Evolutionary conservation across 1,140 invertebrate genomes (phyloP), one percentile per base, ranked within the genome.

Genomic region (Nilaparvata lugens): DNA sequence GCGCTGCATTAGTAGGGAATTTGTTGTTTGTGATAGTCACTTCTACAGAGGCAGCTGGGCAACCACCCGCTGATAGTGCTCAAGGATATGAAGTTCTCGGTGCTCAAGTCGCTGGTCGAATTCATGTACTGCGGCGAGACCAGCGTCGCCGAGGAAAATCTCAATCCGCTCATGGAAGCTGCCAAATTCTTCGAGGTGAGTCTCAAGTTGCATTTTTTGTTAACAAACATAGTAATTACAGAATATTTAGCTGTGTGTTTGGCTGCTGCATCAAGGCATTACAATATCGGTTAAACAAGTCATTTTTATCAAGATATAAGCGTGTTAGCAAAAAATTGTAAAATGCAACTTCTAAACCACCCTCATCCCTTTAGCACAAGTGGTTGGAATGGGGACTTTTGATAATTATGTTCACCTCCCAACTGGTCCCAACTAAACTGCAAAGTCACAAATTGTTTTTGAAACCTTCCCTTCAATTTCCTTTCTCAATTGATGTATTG

Each of bases 101-200:
- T 80, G 62, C 70, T 81, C 28, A 78, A 79, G 69, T 75, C 77
- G 53, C 74, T 81, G 66, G 75, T 81, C 55, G 79, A 81, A 67
- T 81, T 80, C 64, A 81, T 81, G 77, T 81, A 81, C 60, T 79
- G 78, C 60, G 80, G 79, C 18, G 79, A 80, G 70, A 79, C 78
- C 28, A 79, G 73, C 61, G 76, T 81, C 55, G 74, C 78, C 60
- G 74, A 77, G 66, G 72, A 77, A 52, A 73, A 78, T 66, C 69
- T 81, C 45, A 72, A 74, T 64, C 73, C 77, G 38, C 66, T 81
- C 25, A 68, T 79, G 38, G 71, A 75, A 70, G 78, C 78, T 18
- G 78, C 78, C 43, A 75, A 74, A 69, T 74, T 76, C 65, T 80
- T 80, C 68, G 78, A 80, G 71, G 78, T 80, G 67, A 66, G 62